Conservation (phyloP, 2,797 vertebrate species). For the Neoniphon sammara region DNA sequence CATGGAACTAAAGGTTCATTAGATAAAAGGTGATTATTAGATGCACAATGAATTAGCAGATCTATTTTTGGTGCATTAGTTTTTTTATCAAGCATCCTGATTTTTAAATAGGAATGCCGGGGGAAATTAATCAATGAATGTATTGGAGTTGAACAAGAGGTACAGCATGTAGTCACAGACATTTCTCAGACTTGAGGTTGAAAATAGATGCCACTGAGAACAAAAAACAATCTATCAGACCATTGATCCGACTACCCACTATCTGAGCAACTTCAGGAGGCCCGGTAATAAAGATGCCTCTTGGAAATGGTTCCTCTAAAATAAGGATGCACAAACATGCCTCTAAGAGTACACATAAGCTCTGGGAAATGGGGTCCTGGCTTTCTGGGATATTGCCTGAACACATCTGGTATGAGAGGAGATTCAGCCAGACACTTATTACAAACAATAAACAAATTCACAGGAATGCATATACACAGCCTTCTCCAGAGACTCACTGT, state of each 20-base stretch:
- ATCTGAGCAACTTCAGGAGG: constrained; percentile 41
- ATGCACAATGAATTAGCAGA: constrained; percentile 26
- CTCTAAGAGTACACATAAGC: constrained; percentile 7
- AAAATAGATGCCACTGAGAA: constrained; percentile 41
- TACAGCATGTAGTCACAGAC: constrained; percentile 44
- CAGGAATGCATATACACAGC: constrained; percentile 42
- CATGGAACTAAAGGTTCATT: constrained; percentile 30
- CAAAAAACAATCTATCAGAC: constrained; percentile 43
- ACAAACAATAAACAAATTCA: constrained; percentile 60
- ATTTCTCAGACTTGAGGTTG: constrained; percentile 25
- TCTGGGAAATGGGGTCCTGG: neutral
- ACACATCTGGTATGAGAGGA: constrained; percentile 51
- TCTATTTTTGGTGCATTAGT: constrained; percentile 27
- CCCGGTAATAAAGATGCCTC: constrained; percentile 34
- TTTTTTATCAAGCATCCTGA: neutral
- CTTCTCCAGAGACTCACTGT: constrained; percentile 16
- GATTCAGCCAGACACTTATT: constrained; percentile 34
- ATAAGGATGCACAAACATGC: constrained; percentile 37
- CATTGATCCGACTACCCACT: constrained; percentile 36
- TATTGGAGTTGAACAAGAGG: constrained; percentile 21
- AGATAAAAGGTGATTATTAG: neutral
- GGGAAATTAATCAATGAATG: constrained; percentile 32
- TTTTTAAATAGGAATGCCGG: neutral
- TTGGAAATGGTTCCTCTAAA: constrained; percentile 32
- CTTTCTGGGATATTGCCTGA: constrained; percentile 22